Base-by-base conservation (phyloP, 2,888 invertebrate genomes). In the Apamea monoglypha region DNA sequence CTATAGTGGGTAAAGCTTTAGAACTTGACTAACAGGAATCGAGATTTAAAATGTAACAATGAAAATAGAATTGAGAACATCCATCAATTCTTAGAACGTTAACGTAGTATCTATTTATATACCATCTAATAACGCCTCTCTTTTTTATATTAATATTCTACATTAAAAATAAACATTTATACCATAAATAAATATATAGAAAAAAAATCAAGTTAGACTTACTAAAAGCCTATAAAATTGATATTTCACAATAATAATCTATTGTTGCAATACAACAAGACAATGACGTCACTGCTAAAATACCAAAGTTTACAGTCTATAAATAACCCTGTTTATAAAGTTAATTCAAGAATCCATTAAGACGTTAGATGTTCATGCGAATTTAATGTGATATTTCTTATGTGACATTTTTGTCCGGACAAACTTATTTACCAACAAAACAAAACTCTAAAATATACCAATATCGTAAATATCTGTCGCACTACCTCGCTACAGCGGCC, bases 381-480 rank as follows among this genome's bases (percentile, higher is more conserved):
- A 69, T 29, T 59, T 79, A 67, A 80, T 68, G 66, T 75, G 36
- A 67, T 70, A 75, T 88, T 81, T 87, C 75, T 78, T 75, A 73
- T 81, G 63, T 77, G 84, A 84, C 78, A 84, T 85, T 88, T 88
- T 84, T 47, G 69, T 82, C 78, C 68, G 75, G 81, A 83, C 82
- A 82, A 90, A 91, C 85, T 92, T 95, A 95, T 95, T 95, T 95
- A 95, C 93, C 80, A 93, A 93, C 94, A 95, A 92, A 93, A 92
- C 92, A 91, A 91, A 92, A 92, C 90, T 91, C 88, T 91, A 92
- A 93, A 92, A 93, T 91, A 93, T 91, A 91, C 88, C 90, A 87
- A 91, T 91, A 92, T 91, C 92, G 92, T 92, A 92, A 92, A 92
- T 92, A 92, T 90, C 81, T 88, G 82, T 86, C 86, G 88, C 87